A percentile compares a stretch with the other conserved stretches of the same genome.
Conservation (phyloP, 2,113 vertebrate species). For the Phalacrocorax pelagicus region DNA sequence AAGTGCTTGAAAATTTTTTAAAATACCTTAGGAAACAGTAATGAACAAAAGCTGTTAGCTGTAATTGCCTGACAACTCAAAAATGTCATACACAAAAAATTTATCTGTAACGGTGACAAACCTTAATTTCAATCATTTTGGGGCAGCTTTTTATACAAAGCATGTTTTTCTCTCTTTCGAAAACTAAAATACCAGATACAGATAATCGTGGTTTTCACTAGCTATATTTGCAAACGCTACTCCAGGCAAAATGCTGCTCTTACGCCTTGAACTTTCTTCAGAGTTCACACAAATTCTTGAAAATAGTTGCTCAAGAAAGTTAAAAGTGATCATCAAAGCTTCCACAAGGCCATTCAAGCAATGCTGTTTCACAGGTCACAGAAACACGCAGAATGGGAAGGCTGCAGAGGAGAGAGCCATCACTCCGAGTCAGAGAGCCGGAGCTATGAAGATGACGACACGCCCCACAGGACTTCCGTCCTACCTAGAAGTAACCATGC, state of each 20-base stretch:
- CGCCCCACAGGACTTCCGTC: neutral
- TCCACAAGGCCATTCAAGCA: neutral
- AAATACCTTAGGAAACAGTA: neutral
- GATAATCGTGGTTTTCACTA: neutral
- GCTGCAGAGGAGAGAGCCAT: neutral
- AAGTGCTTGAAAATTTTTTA: neutral
- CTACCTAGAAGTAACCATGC: slow-evolving; percentile 53
- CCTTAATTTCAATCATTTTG: neutral
- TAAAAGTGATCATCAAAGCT: neutral
- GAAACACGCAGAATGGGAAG: neutral
- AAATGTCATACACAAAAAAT: neutral
- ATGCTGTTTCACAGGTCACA: slow-evolving; percentile 33
- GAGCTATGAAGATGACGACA: slow-evolving; percentile 64
- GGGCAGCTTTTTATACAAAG: neutral
- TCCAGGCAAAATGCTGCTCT: neutral
- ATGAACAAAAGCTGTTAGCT: neutral
- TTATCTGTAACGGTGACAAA: neutral
- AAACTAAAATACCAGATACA: neutral
- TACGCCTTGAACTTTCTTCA: neutral
- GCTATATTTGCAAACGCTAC: neutral
- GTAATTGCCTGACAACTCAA: neutral
- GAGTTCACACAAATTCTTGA: neutral
- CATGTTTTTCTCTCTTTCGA: neutral
- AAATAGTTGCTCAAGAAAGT: neutral
- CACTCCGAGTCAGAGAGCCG: slow-evolving; percentile 68